Evolutionary conservation across 2,888 invertebrate genomes (phyloP).

Genomic region (Labia minor): DNA sequence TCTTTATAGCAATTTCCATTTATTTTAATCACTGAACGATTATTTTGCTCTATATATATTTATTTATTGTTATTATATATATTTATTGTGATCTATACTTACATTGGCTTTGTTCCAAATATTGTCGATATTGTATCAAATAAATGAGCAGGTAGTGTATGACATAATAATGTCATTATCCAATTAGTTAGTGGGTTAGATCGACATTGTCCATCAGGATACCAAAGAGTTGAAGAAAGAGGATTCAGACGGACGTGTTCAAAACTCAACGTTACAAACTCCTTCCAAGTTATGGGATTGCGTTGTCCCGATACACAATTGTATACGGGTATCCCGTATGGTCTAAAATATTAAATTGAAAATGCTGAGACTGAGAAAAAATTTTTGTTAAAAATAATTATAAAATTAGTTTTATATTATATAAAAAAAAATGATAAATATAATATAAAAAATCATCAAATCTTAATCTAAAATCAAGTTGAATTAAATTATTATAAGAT

Average conservation of each 20-base stretch:
- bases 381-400: slow-evolving; percentile 25
- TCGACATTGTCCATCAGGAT: slow-evolving; percentile 33
- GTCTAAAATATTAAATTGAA: slow-evolving; percentile 27
- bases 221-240: slow-evolving; percentile 41
- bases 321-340: slow-evolving; percentile 38
- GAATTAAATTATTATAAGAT: too few relatives aligned
- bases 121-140: slow-evolving; percentile 40
- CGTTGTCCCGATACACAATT: slow-evolving; percentile 45
- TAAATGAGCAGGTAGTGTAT: slow-evolving; percentile 44
- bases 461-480: too few relatives aligned
- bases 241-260: slow-evolving; percentile 37
- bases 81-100: too few relatives aligned
- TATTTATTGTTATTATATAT: too few relatives aligned
- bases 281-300: slow-evolving; percentile 45
- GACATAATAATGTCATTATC: slow-evolving; percentile 40
- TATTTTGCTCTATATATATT: too few relatives aligned
- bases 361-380: too few relatives aligned
- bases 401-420: not conserved
- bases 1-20: too few relatives aligned
- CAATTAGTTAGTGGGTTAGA: slow-evolving; percentile 37
- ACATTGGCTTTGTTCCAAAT: slow-evolving; percentile 39
- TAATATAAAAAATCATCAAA: not conserved
- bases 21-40: too few relatives aligned
- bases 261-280: slow-evolving; percentile 36
- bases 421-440: not conserved